These are phyloP conservation scores for Miniopterus natalensis DNA, from an alignment of 2,113 vertebrate genomes.

Conservation along the genomic window DNA sequence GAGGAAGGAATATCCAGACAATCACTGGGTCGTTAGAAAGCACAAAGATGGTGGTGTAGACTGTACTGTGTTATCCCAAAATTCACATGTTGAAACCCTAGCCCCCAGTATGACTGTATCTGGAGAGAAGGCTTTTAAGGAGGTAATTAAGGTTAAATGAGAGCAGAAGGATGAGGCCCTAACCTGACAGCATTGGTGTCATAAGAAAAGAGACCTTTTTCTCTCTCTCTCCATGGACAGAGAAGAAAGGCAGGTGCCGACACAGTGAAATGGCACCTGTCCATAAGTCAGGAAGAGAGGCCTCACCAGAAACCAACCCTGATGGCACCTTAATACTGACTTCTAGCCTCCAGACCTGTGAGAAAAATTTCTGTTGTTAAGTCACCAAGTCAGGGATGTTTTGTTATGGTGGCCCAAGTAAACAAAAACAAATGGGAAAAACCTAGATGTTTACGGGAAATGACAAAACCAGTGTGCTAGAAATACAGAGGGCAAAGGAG, in stretches of 20 bases:
- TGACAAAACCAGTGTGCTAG: not conserved
- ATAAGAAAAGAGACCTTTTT: not conserved
- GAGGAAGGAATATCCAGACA: not conserved
- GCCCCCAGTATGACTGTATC: not conserved
- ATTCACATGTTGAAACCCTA: not conserved
- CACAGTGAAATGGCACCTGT: not conserved
- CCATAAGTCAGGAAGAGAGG: not conserved
- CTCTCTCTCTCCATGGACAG: not conserved
- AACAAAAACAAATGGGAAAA: slow-evolving; percentile 2
- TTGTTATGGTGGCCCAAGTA: not conserved
- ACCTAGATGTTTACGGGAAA: not conserved
- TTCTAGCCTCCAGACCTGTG: not conserved
- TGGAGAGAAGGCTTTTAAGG: not conserved
- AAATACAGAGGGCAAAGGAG: not conserved
- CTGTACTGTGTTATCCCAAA: not conserved
- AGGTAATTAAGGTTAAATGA: not conserved
- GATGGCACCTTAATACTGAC: not conserved
- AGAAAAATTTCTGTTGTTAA: slow-evolving; percentile 24
- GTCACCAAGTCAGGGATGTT: not conserved
- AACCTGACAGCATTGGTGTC: not conserved
- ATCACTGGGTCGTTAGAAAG: not conserved
- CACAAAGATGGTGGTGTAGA: not conserved
- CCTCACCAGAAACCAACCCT: not conserved
- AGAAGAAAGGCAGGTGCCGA: not conserved
- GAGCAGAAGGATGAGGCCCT: not conserved